phyloP scores from a whole-genome alignment of 2,797 vertebrate species.

The Sebastes minor region DNA sequence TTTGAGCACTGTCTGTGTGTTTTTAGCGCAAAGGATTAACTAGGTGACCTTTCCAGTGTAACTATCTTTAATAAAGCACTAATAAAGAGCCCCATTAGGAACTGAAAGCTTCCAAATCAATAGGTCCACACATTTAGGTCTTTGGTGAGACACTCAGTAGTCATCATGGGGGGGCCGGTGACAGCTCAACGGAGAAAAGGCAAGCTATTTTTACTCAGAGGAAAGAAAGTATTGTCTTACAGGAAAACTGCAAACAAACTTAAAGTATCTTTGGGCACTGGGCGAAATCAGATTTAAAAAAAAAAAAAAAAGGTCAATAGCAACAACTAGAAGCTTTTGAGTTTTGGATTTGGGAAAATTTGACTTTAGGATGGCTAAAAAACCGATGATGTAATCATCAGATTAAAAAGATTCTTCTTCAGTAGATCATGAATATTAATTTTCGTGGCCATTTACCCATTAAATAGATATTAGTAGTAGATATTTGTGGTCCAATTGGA shows the following conservation, averaged over 20 bases:
- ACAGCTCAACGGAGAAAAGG: conserved; percentile 30
- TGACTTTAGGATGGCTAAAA: background rate
- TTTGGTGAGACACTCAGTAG: conserved; percentile 43
- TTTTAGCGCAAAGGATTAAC: conserved; percentile 38
- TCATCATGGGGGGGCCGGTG: conserved; percentile 24
- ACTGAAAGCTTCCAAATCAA: conserved; percentile 59
- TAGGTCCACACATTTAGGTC: conserved; percentile 50
- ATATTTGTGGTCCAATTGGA: background rate
- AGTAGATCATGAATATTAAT: background rate
- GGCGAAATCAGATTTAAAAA: background rate
- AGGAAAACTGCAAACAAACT: conserved; percentile 20
- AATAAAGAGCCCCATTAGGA: conserved; percentile 54
- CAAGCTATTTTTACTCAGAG: conserved; percentile 46
- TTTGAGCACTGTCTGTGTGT: background rate
- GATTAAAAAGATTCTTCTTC: background rate
- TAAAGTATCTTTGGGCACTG: conserved; percentile 3
- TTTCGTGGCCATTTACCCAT: background rate
- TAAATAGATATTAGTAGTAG: background rate
- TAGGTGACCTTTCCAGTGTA: conserved; percentile 39
- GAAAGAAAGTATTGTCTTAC: conserved; percentile 55
- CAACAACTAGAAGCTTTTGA: background rate
- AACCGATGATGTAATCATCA: background rate
- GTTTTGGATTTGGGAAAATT: background rate
- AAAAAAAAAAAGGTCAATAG: background rate
- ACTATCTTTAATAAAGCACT: conserved; percentile 47